Percentiles rank a stretch among this genome's conserved stretches.
Conservation (phyloP, 2,113 vertebrate species). For the Notiomystis cincta region DNA sequence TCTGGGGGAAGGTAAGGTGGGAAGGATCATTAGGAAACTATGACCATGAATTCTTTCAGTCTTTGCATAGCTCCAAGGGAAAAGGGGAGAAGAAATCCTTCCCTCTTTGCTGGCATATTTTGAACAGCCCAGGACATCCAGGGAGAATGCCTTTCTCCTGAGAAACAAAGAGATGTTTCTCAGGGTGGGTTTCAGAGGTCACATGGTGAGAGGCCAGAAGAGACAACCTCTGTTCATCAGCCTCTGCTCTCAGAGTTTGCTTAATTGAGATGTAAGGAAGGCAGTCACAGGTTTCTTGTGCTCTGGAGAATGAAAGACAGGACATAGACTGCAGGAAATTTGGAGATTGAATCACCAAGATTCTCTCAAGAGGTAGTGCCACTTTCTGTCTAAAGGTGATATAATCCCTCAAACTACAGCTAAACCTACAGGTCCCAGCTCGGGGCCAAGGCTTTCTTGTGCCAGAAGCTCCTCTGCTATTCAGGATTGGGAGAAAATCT, state of each 20-base stretch:
- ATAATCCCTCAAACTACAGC: not conserved
- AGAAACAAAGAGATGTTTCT: not conserved
- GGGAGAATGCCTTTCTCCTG: not conserved
- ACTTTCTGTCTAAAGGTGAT: not conserved
- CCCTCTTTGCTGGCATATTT: not conserved
- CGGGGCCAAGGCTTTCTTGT: not conserved
- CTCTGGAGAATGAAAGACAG: not conserved
- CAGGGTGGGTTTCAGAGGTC: not conserved
- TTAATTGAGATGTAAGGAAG: not conserved
- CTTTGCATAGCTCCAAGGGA: not conserved
- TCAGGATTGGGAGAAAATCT: not conserved
- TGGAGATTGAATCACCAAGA: accelerated
- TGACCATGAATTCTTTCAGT: not conserved
- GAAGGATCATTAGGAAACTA: not conserved
- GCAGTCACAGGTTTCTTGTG: not conserved
- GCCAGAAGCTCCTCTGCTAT: not conserved
- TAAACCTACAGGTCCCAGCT: not conserved
- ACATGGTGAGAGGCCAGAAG: not conserved
- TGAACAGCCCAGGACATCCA: not conserved
- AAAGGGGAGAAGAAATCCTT: not conserved
- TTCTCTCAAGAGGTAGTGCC: not conserved
- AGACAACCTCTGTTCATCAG: not conserved
- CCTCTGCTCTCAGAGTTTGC: not conserved
- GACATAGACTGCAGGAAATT: not conserved
- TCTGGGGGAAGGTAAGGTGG: not conserved